These are phyloP conservation scores for Leucosticte australis DNA, from an alignment of 2,113 vertebrate species.

Conservation along the genomic window DNA sequence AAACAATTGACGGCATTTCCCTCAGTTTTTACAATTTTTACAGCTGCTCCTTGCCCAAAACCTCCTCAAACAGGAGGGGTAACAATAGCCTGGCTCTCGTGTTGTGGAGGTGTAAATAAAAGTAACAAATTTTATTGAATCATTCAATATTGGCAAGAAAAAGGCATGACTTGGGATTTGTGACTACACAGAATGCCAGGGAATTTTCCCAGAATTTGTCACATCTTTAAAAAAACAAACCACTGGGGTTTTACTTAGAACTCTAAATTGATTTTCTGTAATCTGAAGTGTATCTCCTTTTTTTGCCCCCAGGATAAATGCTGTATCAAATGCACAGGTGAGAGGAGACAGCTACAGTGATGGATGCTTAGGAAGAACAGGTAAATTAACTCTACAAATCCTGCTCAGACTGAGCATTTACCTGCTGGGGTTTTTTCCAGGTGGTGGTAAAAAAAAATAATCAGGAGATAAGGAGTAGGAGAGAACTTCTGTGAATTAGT, in stretches of 20 bases:
- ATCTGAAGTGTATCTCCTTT: not conserved
- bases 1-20: not conserved
- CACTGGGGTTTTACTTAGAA: not conserved
- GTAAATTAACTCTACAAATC: conserved; percentile 58
- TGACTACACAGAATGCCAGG: not conserved
- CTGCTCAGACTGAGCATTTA: not conserved
- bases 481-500: not conserved
- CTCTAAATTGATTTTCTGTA: not conserved
- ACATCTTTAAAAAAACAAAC: not conserved
- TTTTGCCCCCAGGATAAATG: conserved; percentile 84
- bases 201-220: not conserved
- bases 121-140: not conserved
- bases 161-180: not conserved
- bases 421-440: not conserved
- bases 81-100: not conserved
- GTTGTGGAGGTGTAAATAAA: not conserved
- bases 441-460: not conserved
- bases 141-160: not conserved
- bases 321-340: conserved; percentile 92
- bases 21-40: not conserved
- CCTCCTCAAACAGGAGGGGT: not conserved
- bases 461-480: not conserved
- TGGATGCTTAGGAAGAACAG: conserved; percentile 88
- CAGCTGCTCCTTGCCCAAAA: not conserved
- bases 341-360: conserved; percentile 89